These are phyloP conservation scores for Channa argus DNA, from an alignment of 2,113 vertebrate genomes.

Conservation along the genomic window DNA sequence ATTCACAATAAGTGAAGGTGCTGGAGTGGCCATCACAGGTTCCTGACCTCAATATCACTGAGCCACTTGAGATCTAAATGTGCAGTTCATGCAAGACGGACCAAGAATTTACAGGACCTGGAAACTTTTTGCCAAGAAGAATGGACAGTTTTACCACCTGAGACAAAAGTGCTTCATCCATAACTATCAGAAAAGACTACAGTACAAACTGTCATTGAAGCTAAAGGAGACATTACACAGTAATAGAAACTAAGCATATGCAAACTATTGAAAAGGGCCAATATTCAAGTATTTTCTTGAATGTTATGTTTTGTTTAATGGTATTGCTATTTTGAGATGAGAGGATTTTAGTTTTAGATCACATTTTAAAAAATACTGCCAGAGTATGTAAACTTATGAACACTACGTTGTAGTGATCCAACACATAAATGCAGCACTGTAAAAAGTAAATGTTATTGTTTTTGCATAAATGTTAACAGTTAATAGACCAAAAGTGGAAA, in stretches of 20 bases:
- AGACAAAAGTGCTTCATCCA: too few relatives aligned
- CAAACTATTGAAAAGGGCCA: neutral
- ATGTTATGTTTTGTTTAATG: neutral
- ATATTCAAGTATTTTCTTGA: neutral
- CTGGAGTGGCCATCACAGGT: constrained; percentile 1
- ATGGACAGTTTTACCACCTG: too few relatives aligned
- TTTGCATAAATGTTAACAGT: too few relatives aligned
- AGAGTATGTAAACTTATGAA: too few relatives aligned
- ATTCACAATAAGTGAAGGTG: neutral
- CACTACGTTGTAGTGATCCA: too few relatives aligned
- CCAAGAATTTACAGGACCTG: neutral
- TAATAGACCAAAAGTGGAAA: too few relatives aligned
- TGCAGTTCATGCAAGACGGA: constrained; percentile 1
- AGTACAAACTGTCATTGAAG: neutral
- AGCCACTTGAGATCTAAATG: too few relatives aligned
- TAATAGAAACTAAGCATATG: neutral
- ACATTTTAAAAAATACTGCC: too few relatives aligned
- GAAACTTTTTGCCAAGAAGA: neutral
- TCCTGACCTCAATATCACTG: constrained; percentile 2
- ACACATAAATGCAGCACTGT: too few relatives aligned
- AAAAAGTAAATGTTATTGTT: too few relatives aligned
- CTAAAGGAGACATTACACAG: neutral
- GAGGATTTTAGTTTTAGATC: too few relatives aligned
- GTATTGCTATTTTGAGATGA: neutral
- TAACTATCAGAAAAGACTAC: too few relatives aligned